Percentiles rank a stretch among this genome's conserved stretches.
Conservation (phyloP, 2,797 vertebrate species). For the Chloroceryle inda region DNA sequence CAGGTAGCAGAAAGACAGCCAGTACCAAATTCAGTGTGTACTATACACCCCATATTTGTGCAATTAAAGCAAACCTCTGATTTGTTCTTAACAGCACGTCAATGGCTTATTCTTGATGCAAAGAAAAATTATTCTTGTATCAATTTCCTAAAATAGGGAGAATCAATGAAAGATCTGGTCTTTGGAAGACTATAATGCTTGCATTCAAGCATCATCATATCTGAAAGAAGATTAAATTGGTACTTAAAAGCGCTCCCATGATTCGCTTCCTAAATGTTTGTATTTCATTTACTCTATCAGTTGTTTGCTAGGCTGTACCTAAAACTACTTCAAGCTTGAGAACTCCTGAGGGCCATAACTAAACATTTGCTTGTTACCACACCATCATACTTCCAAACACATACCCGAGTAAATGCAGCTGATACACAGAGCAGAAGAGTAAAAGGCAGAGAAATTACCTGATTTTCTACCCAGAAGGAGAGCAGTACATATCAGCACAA, state of each 20-base stretch:
- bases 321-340: background rate
- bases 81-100: background rate
- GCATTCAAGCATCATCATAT: background rate
- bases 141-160: background rate
- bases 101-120: background rate
- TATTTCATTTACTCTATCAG: background rate
- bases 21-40: background rate
- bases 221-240: background rate
- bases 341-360: background rate
- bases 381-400: background rate
- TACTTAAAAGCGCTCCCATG: background rate
- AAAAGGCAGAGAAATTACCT: background rate
- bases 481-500: background rate
- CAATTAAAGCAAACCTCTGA: background rate
- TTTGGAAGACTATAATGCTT: constrained; percentile 5
- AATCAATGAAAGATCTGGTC: background rate
- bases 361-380: background rate
- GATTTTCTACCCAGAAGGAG: background rate
- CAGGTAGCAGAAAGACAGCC: no score
- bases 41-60: background rate
- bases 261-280: background rate
- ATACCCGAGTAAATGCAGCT: background rate
- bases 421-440: background rate
- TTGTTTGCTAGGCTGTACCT: background rate
- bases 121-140: background rate